Conservation (phyloP, 2,113 vertebrate species). For the Sitta europaea region DNA sequence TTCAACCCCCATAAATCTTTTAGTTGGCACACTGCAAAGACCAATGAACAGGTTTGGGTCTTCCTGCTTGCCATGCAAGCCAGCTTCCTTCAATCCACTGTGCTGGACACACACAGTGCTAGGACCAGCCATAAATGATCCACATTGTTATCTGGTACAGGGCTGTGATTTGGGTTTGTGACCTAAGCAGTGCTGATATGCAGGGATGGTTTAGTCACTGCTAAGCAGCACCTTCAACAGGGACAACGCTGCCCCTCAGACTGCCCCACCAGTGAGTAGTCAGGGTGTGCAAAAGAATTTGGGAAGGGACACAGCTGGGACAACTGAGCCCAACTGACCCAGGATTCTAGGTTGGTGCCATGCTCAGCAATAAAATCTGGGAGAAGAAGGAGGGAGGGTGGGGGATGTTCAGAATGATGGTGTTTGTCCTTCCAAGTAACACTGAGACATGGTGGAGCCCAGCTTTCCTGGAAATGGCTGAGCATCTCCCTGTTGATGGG, state of each 20-base stretch:
- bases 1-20: not conserved
- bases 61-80: not conserved
- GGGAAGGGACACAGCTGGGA: not conserved
- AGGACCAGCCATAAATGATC: not conserved
- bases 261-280: not conserved
- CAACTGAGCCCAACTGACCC: not conserved
- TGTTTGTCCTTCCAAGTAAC: not conserved
- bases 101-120: not conserved
- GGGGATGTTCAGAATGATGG: not conserved
- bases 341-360: not conserved
- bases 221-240: not conserved
- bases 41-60: not conserved
- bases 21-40: not conserved
- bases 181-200: not conserved
- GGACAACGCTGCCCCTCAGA: accelerated
- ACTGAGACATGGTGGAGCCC: accelerated
- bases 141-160: accelerated
- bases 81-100: not conserved
- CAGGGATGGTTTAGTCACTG: not conserved
- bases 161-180: not conserved
- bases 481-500: not conserved
- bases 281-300: not conserved
- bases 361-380: not conserved
- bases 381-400: not conserved
- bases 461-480: not conserved